Base-by-base conservation (phyloP, 2,888 invertebrate genomes). In the Catocala sponsa region DNA sequence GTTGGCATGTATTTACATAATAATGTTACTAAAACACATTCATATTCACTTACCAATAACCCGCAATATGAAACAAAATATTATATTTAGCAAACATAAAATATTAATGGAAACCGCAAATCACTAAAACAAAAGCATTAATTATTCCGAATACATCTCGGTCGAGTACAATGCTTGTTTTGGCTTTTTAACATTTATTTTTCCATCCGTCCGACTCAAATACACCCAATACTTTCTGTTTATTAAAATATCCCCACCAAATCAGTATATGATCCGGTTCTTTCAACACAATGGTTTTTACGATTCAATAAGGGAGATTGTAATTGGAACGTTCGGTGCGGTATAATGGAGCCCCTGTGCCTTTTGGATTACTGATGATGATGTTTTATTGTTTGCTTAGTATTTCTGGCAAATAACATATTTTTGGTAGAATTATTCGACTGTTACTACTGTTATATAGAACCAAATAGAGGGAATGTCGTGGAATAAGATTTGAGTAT, bases 181-280 rank as follows among this genome's bases (percentile, higher is more conserved):
- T 59, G 53, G 59, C 60, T 72, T 72, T 72, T 64, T 59, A 74
- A 56, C 59, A 74, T 76, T 64, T 63, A 71, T 70, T 62, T 68
- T 66, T 49, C 15, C 6, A 42, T 42, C 42, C 48, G 42, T 46
- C 38, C 51, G 43, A 51, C 65, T 65, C 43, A 33, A 76, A 64
- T 56, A 50, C 53, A 41, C 55, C 68, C 54, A 63, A 70, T 68
- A 59, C 43, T 70, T 75, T 66, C 68, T 73, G 55, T 78, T 66
- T 76, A 73, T 78, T 77, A 69, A 78, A 78, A 73, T 65, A 66
- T 69, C 51, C 49, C 53, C 54, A 51, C 65, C 55, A 75, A 75
- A 76, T 70, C 70, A 70, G 68, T 56, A 68, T 72, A 69, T 68
- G 63, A 74, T 68, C 63, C 68, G 55, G 42, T 57, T 60, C 71